Percentiles rank a stretch among this genome's conserved stretches.
Conservation (phyloP, 2,888 invertebrate species). For the Cistogaster globosa region DNA sequence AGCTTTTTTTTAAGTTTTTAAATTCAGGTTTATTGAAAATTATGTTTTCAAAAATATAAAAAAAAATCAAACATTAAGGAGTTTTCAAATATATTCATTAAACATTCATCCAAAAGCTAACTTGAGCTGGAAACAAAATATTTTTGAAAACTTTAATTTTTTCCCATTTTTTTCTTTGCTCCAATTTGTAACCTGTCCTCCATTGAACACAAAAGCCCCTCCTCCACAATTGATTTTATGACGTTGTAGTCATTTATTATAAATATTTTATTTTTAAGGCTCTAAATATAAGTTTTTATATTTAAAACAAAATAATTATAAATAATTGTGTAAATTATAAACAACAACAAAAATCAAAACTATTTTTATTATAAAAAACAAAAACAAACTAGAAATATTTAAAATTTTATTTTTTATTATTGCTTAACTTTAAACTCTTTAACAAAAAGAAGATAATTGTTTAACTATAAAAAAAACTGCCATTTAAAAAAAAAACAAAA, state of each 20-base stretch:
- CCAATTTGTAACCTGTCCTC: neutral
- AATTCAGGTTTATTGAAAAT: too few species aligned
- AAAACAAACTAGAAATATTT: neutral
- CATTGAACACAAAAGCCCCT: neutral
- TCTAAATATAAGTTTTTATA: constrained; percentile 42
- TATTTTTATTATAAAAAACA: constrained; percentile 36
- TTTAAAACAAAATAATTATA: constrained; percentile 36
- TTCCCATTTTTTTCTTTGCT: neutral
- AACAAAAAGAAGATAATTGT: constrained; percentile 29
- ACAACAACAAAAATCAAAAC: constrained; percentile 29
- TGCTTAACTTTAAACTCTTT: constrained; percentile 25
- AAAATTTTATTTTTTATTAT: constrained; percentile 27
- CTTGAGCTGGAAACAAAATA: neutral
- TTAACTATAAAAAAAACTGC: constrained; percentile 57
- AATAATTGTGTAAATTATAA: constrained; percentile 45
- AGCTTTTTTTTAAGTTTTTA: too few species aligned
- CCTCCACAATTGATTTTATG: constrained; percentile 74
- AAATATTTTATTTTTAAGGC: constrained; percentile 50
- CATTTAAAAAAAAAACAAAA: constrained; percentile 51
- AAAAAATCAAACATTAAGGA: too few species aligned
- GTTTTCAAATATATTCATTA: too few species aligned
- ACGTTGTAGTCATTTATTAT: constrained; percentile 80
- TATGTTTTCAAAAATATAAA: too few species aligned
- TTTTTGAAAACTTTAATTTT: neutral
- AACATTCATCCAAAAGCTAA: neutral